phyloP scores from a whole-genome alignment of 2,797 vertebrate species.

The Anolis apletophallus region DNA sequence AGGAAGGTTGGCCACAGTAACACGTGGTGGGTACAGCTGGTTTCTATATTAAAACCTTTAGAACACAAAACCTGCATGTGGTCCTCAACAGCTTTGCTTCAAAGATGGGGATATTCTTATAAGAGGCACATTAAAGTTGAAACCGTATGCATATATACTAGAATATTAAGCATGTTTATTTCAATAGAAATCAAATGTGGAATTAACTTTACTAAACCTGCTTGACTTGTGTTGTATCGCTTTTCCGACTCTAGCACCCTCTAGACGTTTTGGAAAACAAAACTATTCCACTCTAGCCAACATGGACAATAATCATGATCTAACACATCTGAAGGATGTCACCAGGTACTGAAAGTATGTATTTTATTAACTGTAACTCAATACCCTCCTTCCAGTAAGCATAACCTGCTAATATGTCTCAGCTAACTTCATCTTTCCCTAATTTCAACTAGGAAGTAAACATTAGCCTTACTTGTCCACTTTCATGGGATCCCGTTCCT shows the following conservation, averaged over 20 bases:
- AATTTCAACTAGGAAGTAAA: background rate
- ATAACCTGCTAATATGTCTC: background rate
- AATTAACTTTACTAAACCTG: background rate
- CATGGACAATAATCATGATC: background rate
- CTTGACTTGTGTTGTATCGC: too few species aligned
- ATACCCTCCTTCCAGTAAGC: background rate
- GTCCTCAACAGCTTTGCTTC: background rate
- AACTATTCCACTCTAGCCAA: too few species aligned
- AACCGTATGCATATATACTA: background rate
- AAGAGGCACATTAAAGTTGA: background rate
- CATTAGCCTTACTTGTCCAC: conserved; percentile 84
- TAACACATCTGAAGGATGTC: background rate
- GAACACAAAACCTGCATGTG: background rate
- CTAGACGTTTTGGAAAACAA: too few species aligned
- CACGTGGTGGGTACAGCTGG: too few species aligned
- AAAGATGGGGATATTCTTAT: background rate
- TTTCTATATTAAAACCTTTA: background rate
- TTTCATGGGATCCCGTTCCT: conserved; percentile 82
- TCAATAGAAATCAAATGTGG: background rate
- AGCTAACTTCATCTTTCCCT: background rate
- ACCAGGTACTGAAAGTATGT: background rate
- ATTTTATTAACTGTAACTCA: background rate
- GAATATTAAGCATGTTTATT: background rate
- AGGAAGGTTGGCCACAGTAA: too few species aligned
- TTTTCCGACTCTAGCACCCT: too few species aligned